Evolutionary conservation across 2,113 vertebrate species (phyloP).

Genomic region (Oxyruncus cristatus): DNA sequence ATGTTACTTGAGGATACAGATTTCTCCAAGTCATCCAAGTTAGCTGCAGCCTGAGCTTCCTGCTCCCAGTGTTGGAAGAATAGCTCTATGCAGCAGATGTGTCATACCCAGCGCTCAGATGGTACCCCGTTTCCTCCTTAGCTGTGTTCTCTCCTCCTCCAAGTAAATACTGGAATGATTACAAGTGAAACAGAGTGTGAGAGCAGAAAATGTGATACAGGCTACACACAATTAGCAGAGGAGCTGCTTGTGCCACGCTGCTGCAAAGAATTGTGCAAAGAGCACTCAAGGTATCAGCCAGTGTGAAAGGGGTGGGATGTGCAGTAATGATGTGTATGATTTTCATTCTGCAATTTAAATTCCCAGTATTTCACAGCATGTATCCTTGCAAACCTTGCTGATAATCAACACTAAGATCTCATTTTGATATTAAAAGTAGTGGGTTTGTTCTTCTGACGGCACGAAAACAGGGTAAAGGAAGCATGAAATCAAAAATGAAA

Average conservation of each 20-base stretch:
- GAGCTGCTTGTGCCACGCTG: background rate
- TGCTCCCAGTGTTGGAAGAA: background rate
- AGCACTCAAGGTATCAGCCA: background rate
- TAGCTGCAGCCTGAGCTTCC: conserved; percentile 23
- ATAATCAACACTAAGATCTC: background rate
- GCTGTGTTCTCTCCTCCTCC: conserved; percentile 35
- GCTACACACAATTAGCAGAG: conserved; percentile 12
- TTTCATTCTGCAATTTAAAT: background rate
- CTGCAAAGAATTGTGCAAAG: background rate
- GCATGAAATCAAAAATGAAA: conserved; percentile 44
- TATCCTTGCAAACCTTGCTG: background rate
- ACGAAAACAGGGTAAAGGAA: conserved; percentile 5
- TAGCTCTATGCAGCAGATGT: conserved; percentile 1
- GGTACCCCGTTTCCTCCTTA: background rate
- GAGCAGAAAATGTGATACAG: conserved; percentile 8
- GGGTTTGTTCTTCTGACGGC: background rate
- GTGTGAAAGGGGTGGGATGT: background rate
- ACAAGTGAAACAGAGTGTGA: conserved; percentile 16
- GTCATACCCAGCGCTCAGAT: conserved; percentile 9
- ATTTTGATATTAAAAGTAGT: background rate
- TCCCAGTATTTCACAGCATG: background rate
- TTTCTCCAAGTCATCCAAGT: conserved; percentile 6
- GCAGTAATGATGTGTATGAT: accelerated
- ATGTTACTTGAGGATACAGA: conserved; percentile 28
- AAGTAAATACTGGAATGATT: conserved; percentile 47